Conservation (phyloP, 2,113 vertebrate genomes). For the Labeo catla region DNA sequence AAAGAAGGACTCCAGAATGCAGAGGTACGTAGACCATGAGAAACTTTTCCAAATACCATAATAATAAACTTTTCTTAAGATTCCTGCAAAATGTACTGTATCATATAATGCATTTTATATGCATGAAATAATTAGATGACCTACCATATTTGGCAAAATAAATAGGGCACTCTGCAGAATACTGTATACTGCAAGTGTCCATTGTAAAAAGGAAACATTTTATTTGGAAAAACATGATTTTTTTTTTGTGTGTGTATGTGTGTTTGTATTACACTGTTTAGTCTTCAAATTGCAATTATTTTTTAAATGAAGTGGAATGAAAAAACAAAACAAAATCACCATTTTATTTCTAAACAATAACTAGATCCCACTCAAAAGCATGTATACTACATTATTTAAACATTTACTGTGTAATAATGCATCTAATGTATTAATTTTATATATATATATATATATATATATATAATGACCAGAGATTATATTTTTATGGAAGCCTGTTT, state of each 20-base stretch:
- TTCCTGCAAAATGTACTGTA: neutral
- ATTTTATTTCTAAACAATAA: neutral
- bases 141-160: neutral
- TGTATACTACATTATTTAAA: neutral
- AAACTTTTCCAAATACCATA: slow-evolving; percentile 28
- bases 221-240: neutral
- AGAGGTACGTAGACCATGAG: slow-evolving; percentile 79
- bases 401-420: neutral
- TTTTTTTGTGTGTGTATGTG: neutral
- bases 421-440: neutral
- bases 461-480: slow-evolving; percentile 31
- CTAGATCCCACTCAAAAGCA: neutral
- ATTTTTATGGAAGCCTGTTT: neutral
- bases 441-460: neutral
- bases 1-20: slow-evolving; percentile 88
- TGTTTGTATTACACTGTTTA: neutral
- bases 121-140: neutral
- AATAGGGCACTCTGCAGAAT: neutral
- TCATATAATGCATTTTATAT: neutral
- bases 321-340: neutral
- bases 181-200: neutral
- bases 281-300: neutral
- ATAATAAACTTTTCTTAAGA: neutral
- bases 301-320: neutral
- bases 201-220: neutral